Percentiles rank a stretch among this genome's conserved stretches.
Conservation (phyloP, 2,888 invertebrate species). For the Lasius platythorax region DNA sequence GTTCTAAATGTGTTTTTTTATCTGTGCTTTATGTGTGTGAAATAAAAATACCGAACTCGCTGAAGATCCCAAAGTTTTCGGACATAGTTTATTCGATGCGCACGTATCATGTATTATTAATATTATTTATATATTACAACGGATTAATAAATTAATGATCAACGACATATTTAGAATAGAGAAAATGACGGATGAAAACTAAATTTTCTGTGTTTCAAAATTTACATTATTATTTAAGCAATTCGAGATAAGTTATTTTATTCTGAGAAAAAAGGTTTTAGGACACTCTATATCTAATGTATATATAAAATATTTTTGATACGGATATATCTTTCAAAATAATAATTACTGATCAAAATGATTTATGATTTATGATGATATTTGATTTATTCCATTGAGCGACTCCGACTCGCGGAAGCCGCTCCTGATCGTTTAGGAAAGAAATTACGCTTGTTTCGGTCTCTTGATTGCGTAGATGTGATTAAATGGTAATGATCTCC, state of each 20-base stretch:
- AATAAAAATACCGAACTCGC: neutral
- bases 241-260: neutral
- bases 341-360: neutral
- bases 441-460: conserved; percentile 65
- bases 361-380: neutral
- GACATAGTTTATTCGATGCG: neutral
- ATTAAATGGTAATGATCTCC: conserved; percentile 42
- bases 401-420: conserved; percentile 60
- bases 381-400: conserved; percentile 2
- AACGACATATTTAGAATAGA: neutral
- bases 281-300: neutral
- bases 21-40: neutral
- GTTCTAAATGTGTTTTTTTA: neutral
- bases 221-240: neutral
- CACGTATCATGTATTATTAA: neutral
- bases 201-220: neutral
- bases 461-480: conserved; percentile 50
- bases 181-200: neutral
- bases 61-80: neutral
- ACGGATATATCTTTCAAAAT: neutral
- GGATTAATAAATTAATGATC: neutral
- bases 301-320: neutral
- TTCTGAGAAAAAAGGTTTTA: neutral
- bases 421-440: conserved; percentile 67
- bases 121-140: neutral